Evolutionary conservation across 2,113 vertebrate species (phyloP).

Genomic region (Zapus hudsonius): DNA sequence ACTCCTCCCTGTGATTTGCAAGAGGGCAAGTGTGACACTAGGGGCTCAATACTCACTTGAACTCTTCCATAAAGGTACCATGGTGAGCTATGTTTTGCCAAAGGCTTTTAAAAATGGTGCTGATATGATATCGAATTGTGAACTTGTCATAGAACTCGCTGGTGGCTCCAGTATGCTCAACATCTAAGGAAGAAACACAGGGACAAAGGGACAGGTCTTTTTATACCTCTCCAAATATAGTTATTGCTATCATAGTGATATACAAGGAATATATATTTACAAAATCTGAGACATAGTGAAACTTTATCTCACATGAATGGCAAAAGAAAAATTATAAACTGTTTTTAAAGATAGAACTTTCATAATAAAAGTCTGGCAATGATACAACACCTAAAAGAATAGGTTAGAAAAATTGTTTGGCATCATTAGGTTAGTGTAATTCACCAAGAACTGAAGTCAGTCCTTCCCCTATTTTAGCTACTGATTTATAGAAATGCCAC

Average conservation of each 20-base stretch:
- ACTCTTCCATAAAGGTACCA: slow-evolving; percentile 99
- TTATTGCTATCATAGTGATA: rapidly evolving
- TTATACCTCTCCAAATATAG: neutral
- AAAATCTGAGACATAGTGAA: neutral
- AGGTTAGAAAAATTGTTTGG: neutral
- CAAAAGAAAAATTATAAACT: neutral
- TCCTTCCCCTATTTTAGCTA: neutral
- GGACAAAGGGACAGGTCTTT: neutral
- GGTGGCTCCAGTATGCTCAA: slow-evolving; percentile 98
- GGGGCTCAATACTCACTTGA: slow-evolving; percentile 92
- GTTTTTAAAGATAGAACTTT: neutral
- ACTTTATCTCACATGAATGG: neutral
- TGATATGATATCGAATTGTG: slow-evolving; percentile 99
- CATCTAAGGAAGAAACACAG: slow-evolving; percentile 86
- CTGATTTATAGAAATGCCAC: neutral
- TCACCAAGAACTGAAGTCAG: neutral
- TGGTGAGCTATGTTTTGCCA: slow-evolving; percentile 99
- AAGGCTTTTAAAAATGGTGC: slow-evolving; percentile 99
- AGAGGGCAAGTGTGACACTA: neutral
- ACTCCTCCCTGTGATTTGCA: neutral
- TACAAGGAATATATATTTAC: rapidly evolving
- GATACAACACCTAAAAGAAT: neutral
- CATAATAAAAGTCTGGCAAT: neutral
- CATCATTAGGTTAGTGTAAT: neutral
- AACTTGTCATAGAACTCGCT: slow-evolving; percentile 99